phyloP scores from a whole-genome alignment of 2,888 invertebrate species.

The Hydrotaea cyrtoneurina region DNA sequence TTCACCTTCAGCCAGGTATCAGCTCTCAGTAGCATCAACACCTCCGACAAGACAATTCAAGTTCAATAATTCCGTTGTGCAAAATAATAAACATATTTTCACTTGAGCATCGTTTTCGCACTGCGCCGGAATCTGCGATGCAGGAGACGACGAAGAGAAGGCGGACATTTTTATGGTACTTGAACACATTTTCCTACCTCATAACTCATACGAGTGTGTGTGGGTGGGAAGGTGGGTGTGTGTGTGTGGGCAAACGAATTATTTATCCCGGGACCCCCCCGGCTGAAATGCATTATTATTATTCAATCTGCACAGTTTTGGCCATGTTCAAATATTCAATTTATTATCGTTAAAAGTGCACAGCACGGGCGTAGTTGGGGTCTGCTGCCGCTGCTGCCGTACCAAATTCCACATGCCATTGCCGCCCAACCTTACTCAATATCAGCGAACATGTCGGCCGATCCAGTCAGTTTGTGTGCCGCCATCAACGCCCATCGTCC shows the following conservation, averaged over 20 bases:
- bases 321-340: conserved; percentile 50
- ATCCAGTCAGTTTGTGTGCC: background rate
- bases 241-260: no score
- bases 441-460: background rate
- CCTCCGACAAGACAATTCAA: conserved; percentile 36
- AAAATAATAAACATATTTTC: background rate
- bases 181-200: background rate
- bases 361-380: no score
- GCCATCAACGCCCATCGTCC: background rate
- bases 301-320: conserved; percentile 56
- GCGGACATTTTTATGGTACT: background rate
- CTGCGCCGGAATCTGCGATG: no score
- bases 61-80: conserved; percentile 30
- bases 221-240: no score
- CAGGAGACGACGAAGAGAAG: no score
- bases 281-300: conserved; percentile 50
- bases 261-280: no score
- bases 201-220: conserved; percentile 43
- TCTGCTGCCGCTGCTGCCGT: no score
- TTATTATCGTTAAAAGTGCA: conserved; percentile 54
- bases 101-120: no score
- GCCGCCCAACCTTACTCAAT: background rate
- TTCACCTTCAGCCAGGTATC: background rate
- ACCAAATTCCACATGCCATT: background rate
- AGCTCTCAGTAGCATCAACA: background rate